A percentile compares a stretch with the other conserved stretches of the same genome.
phyloP scores from a whole-genome alignment of 2,113 vertebrate species.

The Bufo gargarizans region DNA sequence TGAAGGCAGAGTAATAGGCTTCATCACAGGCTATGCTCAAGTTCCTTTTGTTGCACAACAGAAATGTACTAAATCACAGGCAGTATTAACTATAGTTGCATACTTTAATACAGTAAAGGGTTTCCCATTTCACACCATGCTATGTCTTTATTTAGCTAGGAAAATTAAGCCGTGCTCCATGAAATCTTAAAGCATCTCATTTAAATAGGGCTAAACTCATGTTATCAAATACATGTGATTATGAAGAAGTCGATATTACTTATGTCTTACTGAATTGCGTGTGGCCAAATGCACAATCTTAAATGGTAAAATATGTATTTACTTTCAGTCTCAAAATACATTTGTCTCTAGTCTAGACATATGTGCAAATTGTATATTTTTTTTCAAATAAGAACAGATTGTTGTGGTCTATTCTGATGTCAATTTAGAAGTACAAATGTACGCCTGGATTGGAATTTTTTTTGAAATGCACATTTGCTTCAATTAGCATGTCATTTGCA shows the following conservation, averaged over 20 bases:
- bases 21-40: constrained; percentile 33
- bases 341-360: not conserved
- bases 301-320: not conserved
- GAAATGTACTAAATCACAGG: constrained; percentile 34
- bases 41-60: constrained; percentile 33
- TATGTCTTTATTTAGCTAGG: not conserved
- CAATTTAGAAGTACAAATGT: not conserved
- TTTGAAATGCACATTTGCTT: not conserved
- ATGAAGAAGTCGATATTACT: not conserved
- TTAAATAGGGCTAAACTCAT: not conserved
- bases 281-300: not conserved
- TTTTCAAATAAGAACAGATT: not conserved
- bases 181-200: not conserved
- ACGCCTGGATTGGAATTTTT: not conserved
- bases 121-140: constrained; percentile 4
- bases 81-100: not conserved
- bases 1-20: constrained; percentile 39
- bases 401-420: not conserved
- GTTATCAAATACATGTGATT: not conserved
- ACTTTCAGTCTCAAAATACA: not conserved
- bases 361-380: not conserved
- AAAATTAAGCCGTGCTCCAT: not conserved
- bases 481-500: not conserved
- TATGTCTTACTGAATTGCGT: not conserved
- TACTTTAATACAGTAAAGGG: constrained; percentile 19